Evolutionary conservation across 2,797 vertebrate species (phyloP).

Genomic region (Hybognathus amarus): DNA sequence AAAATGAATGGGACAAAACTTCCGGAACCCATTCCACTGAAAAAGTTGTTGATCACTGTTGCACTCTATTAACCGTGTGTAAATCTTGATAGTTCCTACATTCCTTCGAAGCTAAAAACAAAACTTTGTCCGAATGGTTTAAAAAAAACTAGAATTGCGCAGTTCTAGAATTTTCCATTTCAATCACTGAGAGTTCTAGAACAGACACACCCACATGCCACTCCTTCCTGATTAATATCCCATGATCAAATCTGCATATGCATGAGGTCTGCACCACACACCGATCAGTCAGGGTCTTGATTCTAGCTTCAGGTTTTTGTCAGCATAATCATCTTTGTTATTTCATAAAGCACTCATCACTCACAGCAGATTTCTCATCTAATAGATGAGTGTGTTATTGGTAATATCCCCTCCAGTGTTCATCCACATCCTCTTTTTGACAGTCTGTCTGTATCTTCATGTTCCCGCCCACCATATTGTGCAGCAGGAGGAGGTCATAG

Average conservation of each 20-base stretch:
- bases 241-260: slow-evolving; percentile 61
- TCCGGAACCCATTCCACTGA: background rate
- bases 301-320: slow-evolving; percentile 65
- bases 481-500: slow-evolving; percentile 83
- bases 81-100: background rate
- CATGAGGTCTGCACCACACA: slow-evolving; percentile 57
- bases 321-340: slow-evolving; percentile 28
- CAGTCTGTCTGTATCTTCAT: slow-evolving; percentile 64
- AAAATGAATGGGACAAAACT: background rate
- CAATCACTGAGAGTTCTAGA: background rate
- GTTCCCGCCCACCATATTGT: slow-evolving; percentile 52
- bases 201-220: background rate
- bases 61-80: background rate
- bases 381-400: slow-evolving; percentile 55
- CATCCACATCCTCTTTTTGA: slow-evolving; percentile 54
- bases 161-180: slow-evolving; percentile 6
- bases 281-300: slow-evolving; percentile 29
- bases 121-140: background rate
- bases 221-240: slow-evolving; percentile 21
- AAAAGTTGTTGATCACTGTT: background rate
- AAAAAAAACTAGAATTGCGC: background rate
- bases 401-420: slow-evolving; percentile 30
- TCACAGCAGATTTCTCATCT: slow-evolving; percentile 66
- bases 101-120: background rate
- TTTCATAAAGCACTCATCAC: slow-evolving; percentile 49